These are phyloP conservation scores for Portunus trituberculatus DNA, from an alignment of 1,140 invertebrate genomes.

Conservation along the genomic window DNA sequence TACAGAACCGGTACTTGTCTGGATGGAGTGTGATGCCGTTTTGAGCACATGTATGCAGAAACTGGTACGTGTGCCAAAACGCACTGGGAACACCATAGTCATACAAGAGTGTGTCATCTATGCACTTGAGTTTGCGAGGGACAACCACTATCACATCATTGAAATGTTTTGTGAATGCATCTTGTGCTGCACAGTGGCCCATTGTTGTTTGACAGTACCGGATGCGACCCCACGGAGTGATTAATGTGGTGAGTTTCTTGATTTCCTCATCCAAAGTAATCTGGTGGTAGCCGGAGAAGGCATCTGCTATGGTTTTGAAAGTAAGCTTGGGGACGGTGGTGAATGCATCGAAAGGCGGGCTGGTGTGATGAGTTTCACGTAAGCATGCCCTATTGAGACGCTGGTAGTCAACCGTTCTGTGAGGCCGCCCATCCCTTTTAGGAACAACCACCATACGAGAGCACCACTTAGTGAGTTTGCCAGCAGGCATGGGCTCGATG, in stretches of 20 bases:
- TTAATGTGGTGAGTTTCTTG: neutral
- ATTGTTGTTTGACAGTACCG: neutral
- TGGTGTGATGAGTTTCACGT: neutral
- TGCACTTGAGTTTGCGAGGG: neutral
- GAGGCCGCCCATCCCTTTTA: too few relatives aligned
- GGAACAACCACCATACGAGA: neutral
- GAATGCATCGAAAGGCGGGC: neutral
- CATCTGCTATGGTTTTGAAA: neutral
- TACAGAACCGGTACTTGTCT: neutral
- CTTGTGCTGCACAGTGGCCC: constrained; percentile 2
- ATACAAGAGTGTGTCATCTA: neutral
- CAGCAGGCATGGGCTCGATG: too few relatives aligned
- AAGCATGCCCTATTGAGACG: too few relatives aligned
- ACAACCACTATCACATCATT: neutral
- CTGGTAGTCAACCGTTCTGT: neutral
- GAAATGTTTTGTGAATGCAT: neutral
- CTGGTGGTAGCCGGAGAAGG: neutral
- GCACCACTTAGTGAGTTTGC: neutral
- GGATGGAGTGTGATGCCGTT: neutral
- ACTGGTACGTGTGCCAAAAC: neutral
- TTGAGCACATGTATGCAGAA: neutral
- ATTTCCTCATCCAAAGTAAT: neutral
- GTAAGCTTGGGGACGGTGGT: neutral
- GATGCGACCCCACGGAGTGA: neutral
- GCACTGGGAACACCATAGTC: neutral